These are phyloP conservation scores for Crotophaga sulcirostris DNA, from an alignment of 2,113 vertebrate species.

Conservation along the genomic window DNA sequence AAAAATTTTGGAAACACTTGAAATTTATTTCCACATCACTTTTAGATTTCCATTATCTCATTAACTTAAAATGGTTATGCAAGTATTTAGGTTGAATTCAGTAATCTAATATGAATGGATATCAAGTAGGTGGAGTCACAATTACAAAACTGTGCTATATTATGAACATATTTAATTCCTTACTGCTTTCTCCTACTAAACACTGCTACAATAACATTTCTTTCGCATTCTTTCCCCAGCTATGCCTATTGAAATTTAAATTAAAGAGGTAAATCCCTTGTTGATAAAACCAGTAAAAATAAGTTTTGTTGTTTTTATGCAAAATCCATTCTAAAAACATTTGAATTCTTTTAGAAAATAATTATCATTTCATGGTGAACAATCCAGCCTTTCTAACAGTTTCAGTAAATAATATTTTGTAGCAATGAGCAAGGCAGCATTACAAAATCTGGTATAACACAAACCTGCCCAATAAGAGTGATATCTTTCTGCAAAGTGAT, in stretches of 20 bases:
- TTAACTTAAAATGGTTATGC: neutral
- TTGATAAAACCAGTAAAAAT: neutral
- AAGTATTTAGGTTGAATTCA: neutral
- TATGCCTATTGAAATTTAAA: neutral
- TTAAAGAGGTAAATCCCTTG: neutral
- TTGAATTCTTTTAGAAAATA: neutral
- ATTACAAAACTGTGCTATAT: neutral
- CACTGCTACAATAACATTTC: rapidly evolving
- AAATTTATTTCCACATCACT: neutral
- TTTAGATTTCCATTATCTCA: neutral
- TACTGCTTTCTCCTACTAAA: neutral
- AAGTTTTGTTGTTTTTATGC: neutral
- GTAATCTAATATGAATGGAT: neutral
- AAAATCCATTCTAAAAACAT: neutral
- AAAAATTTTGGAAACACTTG: neutral
- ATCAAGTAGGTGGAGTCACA: neutral
- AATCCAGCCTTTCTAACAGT: neutral
- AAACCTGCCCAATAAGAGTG: neutral
- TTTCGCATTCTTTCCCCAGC: neutral
- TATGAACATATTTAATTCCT: neutral
- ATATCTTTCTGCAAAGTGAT: neutral
- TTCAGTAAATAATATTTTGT: neutral
- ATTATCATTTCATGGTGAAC: rapidly evolving
- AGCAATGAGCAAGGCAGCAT: neutral
- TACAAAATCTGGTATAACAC: neutral